Evolutionary conservation across 2,888 invertebrate genomes (phyloP), one percentile per base, ranked within the genome.

Genomic region (Hyalella azteca): DNA sequence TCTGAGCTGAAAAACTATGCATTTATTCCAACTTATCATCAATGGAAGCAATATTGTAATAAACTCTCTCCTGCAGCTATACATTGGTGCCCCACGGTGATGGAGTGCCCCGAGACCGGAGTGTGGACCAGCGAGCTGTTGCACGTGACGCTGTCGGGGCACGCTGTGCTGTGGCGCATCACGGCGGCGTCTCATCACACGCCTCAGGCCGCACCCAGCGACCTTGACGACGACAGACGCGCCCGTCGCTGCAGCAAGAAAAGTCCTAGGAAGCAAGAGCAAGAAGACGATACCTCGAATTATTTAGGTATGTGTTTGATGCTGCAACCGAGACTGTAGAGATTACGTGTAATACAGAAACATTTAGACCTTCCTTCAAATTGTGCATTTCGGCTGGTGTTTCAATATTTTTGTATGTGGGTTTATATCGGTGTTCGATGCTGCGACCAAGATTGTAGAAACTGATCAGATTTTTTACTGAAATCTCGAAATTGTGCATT

Each of bases 161-260:
- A 80, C 41, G 80, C 66, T 13, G 78, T 78, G 19, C 76, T 78
- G 39, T 82, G 82, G 82, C 49, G 78, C n/a, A 45, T 82, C 11
- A 41, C 80, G 2, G 29, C 78, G 11, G 60, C 66, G 4, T 5
- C 39, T 19, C 15, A 15, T 36, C 66, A 9, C 13, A 13, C 22
- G 26, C 26, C 11, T 22, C 54, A 54, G 36, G 13, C 66, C 66
- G 66, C 66, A 19, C 54, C n/a, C n/a, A n/a, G n/a, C n/a, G n/a
- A n/a, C n/a, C n/a, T n/a, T 2, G 26, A 26, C 9, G 54, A 11
- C 54, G 19, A 19, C 15, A 50, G 7, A 19, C 54, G 54, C 54
- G 19, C 50, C 15, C 19, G 7, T 13, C 54, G 54, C 54, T 36
- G 36, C 13, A n/a, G 39, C 66, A 29, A 39, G 29, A 66, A 32